A percentile compares a stretch with the other conserved stretches of the same genome.
Evolutionary conservation across 2,888 invertebrate genomes (phyloP).

Genomic region (Tetheella fluctuosa): DNA sequence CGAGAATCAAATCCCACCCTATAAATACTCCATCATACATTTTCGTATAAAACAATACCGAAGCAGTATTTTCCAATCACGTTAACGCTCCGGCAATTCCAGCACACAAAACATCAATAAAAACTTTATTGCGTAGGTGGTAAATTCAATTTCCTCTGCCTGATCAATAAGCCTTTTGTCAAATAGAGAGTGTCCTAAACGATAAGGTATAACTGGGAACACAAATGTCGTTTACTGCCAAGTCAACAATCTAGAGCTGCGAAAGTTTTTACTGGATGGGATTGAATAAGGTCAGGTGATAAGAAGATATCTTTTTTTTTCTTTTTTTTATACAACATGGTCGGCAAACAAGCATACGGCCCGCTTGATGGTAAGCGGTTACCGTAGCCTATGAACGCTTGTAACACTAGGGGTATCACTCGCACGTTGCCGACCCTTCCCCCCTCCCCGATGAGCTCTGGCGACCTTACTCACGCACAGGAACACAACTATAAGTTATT

Average conservation of each 20-base stretch:
- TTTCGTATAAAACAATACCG: slow-evolving; percentile 3
- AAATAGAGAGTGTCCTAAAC: slow-evolving; percentile 41
- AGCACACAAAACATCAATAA: background rate
- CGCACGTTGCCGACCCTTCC: no score
- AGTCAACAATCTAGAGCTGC: slow-evolving; percentile 31
- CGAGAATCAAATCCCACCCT: background rate
- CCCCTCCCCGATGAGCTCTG: no score
- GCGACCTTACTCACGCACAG: no score
- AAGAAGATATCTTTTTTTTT: background rate
- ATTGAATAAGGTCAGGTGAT: background rate
- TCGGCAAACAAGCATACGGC: no score
- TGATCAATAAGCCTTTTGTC: slow-evolving; percentile 27
- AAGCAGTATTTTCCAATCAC: slow-evolving; percentile 12
- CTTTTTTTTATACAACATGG: no score
- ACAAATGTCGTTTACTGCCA: slow-evolving; percentile 37
- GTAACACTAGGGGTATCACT: no score
- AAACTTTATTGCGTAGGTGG: slow-evolving; percentile 3
- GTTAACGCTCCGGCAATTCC: background rate
- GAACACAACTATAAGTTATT: no score
- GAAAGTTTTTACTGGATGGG: slow-evolving; percentile 24
- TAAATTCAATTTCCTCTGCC: slow-evolving; percentile 11
- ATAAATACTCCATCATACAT: slow-evolving; percentile 9
- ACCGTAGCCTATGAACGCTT: no score
- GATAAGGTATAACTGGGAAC: slow-evolving; percentile 40
- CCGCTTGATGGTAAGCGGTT: no score